phyloP scores from a whole-genome alignment of 2,113 vertebrate genomes.

The Psittacula cyanocephala region DNA sequence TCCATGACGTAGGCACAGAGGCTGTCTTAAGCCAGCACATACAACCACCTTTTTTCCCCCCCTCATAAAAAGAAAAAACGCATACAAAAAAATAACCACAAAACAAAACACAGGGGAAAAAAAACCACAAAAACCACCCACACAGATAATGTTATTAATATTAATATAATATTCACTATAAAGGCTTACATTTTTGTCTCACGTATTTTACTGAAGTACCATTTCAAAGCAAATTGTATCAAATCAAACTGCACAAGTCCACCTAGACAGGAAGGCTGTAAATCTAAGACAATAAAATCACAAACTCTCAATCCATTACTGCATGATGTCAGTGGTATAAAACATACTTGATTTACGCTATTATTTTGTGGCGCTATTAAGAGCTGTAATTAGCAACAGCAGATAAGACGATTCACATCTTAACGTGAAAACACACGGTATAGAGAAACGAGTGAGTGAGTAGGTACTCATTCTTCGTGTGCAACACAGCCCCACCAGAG shows the following conservation, averaged over 20 bases:
- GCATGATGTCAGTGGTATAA: background rate
- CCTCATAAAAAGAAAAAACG: background rate
- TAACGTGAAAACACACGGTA: background rate
- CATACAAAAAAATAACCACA: background rate
- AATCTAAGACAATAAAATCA: background rate
- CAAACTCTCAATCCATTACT: background rate
- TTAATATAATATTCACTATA: background rate
- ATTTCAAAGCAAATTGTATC: background rate
- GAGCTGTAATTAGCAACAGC: background rate
- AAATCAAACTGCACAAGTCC: background rate
- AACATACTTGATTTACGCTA: background rate
- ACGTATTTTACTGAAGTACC: background rate
- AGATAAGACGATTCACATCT: background rate
- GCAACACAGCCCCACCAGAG: background rate
- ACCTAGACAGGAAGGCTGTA: background rate
- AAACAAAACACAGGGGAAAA: background rate
- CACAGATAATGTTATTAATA: background rate
- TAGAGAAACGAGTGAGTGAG: background rate
- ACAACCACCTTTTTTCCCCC: background rate
- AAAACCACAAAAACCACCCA: background rate
- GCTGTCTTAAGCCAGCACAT: background rate
- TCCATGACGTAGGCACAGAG: constrained; percentile 43
- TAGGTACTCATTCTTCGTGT: background rate
- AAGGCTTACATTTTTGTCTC: background rate
- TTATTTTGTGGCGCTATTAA: background rate